Evolutionary conservation across 2,797 vertebrate species (phyloP).

Genomic region (Malacoraja senta): DNA sequence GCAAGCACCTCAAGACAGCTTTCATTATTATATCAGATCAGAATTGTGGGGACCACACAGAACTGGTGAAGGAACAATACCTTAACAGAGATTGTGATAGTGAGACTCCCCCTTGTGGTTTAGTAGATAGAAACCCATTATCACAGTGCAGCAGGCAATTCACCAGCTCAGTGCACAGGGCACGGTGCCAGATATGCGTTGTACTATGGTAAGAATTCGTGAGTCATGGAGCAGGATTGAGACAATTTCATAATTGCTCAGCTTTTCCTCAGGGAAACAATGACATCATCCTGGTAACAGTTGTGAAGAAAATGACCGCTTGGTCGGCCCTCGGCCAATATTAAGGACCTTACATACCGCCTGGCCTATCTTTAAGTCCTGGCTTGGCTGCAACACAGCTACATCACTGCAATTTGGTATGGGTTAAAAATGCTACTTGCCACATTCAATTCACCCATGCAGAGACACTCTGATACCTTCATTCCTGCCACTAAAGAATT

Average conservation of each 20-base stretch:
- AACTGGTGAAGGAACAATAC: not conserved
- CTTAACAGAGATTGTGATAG: not conserved
- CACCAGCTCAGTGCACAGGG: not conserved
- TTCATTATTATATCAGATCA: not conserved
- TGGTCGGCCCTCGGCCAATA: not conserved
- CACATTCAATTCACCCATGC: not conserved
- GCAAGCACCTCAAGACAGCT: not conserved
- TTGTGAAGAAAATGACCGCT: not conserved
- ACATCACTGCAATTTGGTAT: not conserved
- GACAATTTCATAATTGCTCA: not conserved
- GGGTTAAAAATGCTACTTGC: not conserved
- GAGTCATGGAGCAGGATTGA: not conserved
- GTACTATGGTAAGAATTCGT: not conserved
- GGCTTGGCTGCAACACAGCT: too few species aligned
- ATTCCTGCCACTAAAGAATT: not conserved
- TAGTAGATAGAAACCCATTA: not conserved
- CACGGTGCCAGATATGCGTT: not conserved
- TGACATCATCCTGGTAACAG: not conserved
- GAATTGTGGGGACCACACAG: not conserved
- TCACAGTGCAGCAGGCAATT: not conserved
- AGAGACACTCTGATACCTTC: not conserved
- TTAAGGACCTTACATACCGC: too few species aligned
- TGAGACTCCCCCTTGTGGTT: conserved; percentile 29
- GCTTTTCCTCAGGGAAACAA: not conserved
- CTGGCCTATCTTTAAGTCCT: not conserved